Evolutionary conservation across 2,797 vertebrate genomes (phyloP), one percentile per base, ranked within the genome.

Genomic region (Gouania willdenowi): DNA sequence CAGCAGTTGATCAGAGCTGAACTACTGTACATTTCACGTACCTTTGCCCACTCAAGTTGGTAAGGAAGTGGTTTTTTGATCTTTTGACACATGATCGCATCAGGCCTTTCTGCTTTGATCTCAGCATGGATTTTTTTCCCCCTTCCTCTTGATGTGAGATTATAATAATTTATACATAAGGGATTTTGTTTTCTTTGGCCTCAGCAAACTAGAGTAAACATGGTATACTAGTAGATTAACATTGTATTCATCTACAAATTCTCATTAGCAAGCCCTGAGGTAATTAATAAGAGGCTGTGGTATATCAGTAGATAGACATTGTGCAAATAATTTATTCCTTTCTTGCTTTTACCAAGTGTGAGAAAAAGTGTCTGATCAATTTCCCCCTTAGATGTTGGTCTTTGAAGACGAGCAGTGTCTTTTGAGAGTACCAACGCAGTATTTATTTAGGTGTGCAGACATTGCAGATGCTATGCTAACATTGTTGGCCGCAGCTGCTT

Each of bases 121-220:
- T 87, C 63, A 41, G 49, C 55, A 60, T 67, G 75, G 56, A 54
- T 58, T 73, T 70, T 75, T 68, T 75, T 68, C 70, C 82, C 56
- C 35, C 18, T 43, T 50, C 55, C 64, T 66, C 65, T 77, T 78
- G 75, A 83, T 87, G 81, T 76, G 69, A 73, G 82, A 87, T 86
- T 87, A 87, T 86, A 81, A 73, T 89, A 90, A 91, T 89, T 89
- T 88, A 89, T 89, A 88, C 88, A 85, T 87, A 33, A 54, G 87
- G 86, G 89, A 87, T 77, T 87, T 77, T 75, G 21, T 66, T 66
- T 73, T 69, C 50, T 71, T 72, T 70, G 37, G 76, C 77, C 74
- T 80, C 76, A 71, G 59, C 72, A 77, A 78, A 75, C 77, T 81
- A 71, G 61, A 84, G 82, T 88, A 89, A 89, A 89, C 83, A 89